A percentile compares a stretch with the other conserved stretches of the same genome.
phyloP scores from a whole-genome alignment of 2,113 vertebrate genomes.

The Protobothrops mucrosquamatus region DNA sequence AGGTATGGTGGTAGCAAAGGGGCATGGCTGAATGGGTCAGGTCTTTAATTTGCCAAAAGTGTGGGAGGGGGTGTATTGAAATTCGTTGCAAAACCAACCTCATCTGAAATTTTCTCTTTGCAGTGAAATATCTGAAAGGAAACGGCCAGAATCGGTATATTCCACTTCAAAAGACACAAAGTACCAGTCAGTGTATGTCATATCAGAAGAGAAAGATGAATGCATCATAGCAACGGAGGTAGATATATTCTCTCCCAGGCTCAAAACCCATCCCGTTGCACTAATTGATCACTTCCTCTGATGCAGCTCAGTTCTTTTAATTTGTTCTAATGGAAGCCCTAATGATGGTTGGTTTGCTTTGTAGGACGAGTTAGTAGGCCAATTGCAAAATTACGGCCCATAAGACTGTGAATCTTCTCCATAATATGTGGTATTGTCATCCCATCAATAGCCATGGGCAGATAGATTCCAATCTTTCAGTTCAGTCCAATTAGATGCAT shows the following conservation, averaged over 20 bases:
- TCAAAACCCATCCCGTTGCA: background rate
- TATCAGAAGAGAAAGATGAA: conserved; percentile 96
- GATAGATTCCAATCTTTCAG: background rate
- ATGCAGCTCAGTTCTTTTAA: background rate
- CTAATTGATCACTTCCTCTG: rapidly evolving
- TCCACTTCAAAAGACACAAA: conserved; percentile 86
- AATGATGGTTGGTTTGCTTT: background rate
- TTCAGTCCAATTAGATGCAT: background rate
- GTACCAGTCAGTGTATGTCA: conserved; percentile 98
- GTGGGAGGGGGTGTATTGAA: background rate
- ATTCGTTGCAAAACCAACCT: background rate
- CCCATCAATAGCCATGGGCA: background rate
- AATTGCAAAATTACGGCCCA: background rate
- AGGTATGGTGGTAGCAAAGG: conserved; percentile 69
- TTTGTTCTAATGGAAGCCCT: background rate
- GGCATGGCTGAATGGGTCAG: rapidly evolving
- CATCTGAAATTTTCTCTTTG: conserved; percentile 41
- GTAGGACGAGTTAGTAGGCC: background rate
- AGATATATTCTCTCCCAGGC: conserved; percentile 52
- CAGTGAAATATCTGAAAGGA: conserved; percentile 83
- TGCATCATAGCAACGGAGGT: conserved; percentile 99
- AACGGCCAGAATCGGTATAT: conserved; percentile 77
- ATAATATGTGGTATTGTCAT: background rate
- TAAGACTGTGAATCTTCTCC: background rate
- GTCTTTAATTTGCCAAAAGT: background rate